Evolutionary conservation across 2,113 vertebrate genomes (phyloP).

Genomic region (Lophochroa leadbeateri): DNA sequence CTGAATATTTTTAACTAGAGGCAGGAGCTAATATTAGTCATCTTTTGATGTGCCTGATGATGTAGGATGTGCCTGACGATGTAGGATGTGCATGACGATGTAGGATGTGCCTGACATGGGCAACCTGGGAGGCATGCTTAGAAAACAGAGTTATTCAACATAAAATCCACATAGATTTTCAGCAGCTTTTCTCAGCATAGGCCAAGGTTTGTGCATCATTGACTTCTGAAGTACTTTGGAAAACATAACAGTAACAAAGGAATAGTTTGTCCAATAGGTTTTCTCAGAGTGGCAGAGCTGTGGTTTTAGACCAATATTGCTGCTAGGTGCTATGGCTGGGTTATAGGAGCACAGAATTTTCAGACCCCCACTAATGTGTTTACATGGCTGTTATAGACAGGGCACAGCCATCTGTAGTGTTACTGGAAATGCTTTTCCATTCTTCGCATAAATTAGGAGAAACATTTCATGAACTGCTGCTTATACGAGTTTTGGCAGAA

Average conservation of each 20-base stretch:
- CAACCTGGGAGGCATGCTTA: neutral
- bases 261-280: neutral
- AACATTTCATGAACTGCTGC: constrained; percentile 23
- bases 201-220: neutral
- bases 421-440: neutral
- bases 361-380: neutral
- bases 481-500: neutral
- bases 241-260: neutral
- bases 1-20: neutral
- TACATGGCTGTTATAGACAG: neutral
- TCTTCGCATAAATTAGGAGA: constrained; percentile 40
- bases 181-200: neutral
- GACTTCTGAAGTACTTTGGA: neutral
- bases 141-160: neutral
- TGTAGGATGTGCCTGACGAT: neutral
- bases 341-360: neutral
- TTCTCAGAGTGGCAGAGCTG: neutral
- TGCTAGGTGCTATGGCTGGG: neutral
- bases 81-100: neutral
- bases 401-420: constrained; percentile 25
- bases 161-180: neutral
- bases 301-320: neutral
- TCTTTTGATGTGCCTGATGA: neutral
- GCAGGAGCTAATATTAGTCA: neutral
- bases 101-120: neutral